These are phyloP conservation scores for Paedocypris micromegethes DNA, from an alignment of 2,797 vertebrate species.

Conservation along the genomic window DNA sequence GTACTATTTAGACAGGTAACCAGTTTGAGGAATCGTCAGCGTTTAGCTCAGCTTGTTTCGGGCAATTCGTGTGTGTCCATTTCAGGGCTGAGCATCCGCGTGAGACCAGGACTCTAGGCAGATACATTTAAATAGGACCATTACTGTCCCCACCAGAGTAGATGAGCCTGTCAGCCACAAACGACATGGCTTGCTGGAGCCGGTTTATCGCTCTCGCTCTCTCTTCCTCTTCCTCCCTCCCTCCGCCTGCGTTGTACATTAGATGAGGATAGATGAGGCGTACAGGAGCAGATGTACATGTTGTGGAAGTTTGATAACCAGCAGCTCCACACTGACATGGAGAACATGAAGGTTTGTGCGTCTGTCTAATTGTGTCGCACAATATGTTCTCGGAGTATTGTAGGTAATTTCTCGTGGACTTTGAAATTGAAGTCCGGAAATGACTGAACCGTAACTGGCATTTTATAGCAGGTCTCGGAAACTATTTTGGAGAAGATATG, in stretches of 20 bases:
- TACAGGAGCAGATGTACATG: slow-evolving; percentile 11
- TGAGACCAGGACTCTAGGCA: slow-evolving; percentile 29
- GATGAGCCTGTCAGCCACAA: slow-evolving; percentile 22
- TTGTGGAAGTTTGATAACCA: slow-evolving; percentile 14
- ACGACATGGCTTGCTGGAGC: slow-evolving; percentile 11
- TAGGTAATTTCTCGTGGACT: not conserved
- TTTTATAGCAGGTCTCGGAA: no score
- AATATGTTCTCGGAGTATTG: not conserved
- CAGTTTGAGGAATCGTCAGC: slow-evolving; percentile 9
- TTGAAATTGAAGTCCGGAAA: no score
- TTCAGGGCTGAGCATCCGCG: slow-evolving; percentile 8
- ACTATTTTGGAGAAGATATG: no score
- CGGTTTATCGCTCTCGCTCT: slow-evolving; percentile 3
- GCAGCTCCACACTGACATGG: slow-evolving; percentile 7
- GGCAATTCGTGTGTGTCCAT: slow-evolving; percentile 25
- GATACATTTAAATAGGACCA: slow-evolving; percentile 38
- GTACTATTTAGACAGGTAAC: slow-evolving; percentile 20
- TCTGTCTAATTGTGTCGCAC: not conserved
- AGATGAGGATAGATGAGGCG: slow-evolving; percentile 32
- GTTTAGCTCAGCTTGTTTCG: slow-evolving; percentile 15
- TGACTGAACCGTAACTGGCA: no score
- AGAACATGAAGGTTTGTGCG: not conserved
- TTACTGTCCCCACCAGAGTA: slow-evolving; percentile 31
- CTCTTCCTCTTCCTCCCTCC: not conserved
- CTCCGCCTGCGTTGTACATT: slow-evolving; percentile 6